Base-by-base conservation (phyloP, 1,140 invertebrate species). In the Drosophila pandora region DNA sequence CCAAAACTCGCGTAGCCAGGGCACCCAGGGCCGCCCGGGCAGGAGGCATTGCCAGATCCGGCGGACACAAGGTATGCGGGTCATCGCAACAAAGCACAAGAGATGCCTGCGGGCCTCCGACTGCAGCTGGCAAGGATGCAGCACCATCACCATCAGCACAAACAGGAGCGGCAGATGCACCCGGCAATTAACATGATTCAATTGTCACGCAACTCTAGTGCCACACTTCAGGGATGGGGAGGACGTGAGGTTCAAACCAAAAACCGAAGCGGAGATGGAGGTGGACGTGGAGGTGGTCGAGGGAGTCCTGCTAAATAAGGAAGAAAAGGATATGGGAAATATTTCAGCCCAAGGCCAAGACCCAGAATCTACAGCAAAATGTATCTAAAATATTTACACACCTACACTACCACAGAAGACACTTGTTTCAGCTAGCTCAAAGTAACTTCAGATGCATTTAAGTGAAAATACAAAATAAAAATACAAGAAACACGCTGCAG, bases 161-260 rank as follows among this genome's bases (percentile, higher is more conserved):
- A 61, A 55, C 57, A 64, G 37, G 21, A 61, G 22, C 62, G 65
- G 83, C 65, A 82, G 83, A 82, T 64, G 78, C 71, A 87, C 65
- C 60, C 71, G 83, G 79, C 83, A 88, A 88, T 88, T 88, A 88
- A 89, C 84, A 88, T 88, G 83, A 88, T 88, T 88, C 76, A 88
- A 83, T 88, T 83, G 84, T 60, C 83, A 76, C 59, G 72, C 76
- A 79, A 83, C 79, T 83, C 79, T 79, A 79, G 83, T 88, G 83
- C 83, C 83, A 88, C 79, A 88, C 61, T 79, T 76, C 72, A 79
- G 79, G 84, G 72, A 75, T 48, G 47, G 59, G 39, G 12, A 34
- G 32, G 32, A 34, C 10, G 9, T 34, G 32, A 8, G 12, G 12
- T n/a, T 37, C 10, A 10, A 12, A 37, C 34, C 32, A 10, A 41